phyloP scores from a whole-genome alignment of 2,888 invertebrate species.

The Luperina nickerlii region DNA sequence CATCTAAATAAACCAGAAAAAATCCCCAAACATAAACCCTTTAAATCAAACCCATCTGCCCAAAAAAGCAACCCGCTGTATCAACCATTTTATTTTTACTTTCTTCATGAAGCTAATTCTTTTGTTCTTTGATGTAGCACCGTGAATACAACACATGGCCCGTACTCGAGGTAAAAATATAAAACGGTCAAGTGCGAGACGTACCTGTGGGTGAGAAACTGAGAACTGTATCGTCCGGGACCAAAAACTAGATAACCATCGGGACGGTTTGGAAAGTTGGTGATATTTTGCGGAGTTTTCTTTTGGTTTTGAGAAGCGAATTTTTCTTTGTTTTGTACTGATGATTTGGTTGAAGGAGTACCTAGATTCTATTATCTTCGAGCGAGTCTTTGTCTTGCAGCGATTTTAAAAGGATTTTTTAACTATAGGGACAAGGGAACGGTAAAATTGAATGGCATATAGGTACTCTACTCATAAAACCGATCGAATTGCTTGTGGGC shows the following conservation, averaged over 20 bases:
- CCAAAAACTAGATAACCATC: too few relatives aligned
- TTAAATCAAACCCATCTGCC: neutral
- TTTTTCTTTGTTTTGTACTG: neutral
- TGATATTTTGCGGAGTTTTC: neutral
- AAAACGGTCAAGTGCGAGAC: constrained; percentile 72
- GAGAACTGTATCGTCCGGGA: neutral
- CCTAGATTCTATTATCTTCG: neutral
- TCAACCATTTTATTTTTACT: constrained; percentile 82
- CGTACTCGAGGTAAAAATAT: constrained; percentile 77
- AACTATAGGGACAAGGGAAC: too few relatives aligned
- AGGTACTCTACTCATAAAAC: too few relatives aligned
- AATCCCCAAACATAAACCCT: neutral
- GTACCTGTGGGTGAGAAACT: constrained; percentile 46
- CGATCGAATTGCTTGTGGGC: too few relatives aligned
- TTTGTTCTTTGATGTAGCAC: constrained; percentile 87
- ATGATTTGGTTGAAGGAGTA: neutral
- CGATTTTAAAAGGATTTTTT: too few relatives aligned
- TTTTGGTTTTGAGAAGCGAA: neutral
- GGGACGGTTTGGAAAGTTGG: neutral
- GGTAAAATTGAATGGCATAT: too few relatives aligned
- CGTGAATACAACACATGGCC: constrained; percentile 84
- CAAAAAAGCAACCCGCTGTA: constrained; percentile 72
- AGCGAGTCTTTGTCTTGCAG: neutral
- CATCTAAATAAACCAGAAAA: neutral
- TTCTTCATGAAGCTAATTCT: constrained; percentile 83